phyloP scores from a whole-genome alignment of 2,797 vertebrate species.

The Channallabes apus region DNA sequence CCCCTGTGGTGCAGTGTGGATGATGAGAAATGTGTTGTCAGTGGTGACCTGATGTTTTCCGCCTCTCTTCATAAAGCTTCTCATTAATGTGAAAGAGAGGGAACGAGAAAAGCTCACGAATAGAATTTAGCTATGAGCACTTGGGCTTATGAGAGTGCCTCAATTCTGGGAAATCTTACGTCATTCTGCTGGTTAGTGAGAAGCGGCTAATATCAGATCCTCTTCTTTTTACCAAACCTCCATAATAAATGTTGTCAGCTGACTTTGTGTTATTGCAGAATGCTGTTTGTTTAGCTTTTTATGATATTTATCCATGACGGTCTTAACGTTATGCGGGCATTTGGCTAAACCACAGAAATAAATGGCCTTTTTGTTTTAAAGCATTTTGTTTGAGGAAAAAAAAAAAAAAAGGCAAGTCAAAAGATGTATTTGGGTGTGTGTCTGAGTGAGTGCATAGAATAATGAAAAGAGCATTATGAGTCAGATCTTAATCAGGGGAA shows the following conservation, averaged over 20 bases:
- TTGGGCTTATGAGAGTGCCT: conserved; percentile 10
- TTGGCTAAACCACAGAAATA: conserved; percentile 6
- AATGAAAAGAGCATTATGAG: conserved; percentile 11
- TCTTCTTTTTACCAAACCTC: conserved; percentile 19
- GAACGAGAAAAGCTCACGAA: conserved; percentile 9
- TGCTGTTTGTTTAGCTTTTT: background rate
- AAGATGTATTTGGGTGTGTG: background rate
- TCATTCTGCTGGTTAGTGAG: conserved; percentile 30
- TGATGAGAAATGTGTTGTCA: conserved; percentile 48
- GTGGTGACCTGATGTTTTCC: conserved; percentile 31
- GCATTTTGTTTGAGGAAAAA: background rate
- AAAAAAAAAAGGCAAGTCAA: background rate
- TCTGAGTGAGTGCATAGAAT: conserved; percentile 9
- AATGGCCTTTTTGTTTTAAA: conserved; percentile 9
- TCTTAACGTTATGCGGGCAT: background rate
- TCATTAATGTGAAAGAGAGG: conserved; percentile 32
- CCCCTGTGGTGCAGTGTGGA: conserved; percentile 36
- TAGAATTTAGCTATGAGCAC: conserved; percentile 21
- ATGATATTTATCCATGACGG: conserved; percentile 23
- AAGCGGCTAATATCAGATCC: conserved; percentile 31
- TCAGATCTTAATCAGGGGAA: background rate
- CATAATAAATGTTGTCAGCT: background rate
- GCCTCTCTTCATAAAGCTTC: conserved; percentile 23
- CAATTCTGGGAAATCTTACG: conserved; percentile 35
- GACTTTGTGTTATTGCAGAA: conserved; percentile 11